Evolutionary conservation across 2,888 invertebrate genomes (phyloP), one percentile per base, ranked within the genome.

Genomic region (Lathronympha strigana): DNA sequence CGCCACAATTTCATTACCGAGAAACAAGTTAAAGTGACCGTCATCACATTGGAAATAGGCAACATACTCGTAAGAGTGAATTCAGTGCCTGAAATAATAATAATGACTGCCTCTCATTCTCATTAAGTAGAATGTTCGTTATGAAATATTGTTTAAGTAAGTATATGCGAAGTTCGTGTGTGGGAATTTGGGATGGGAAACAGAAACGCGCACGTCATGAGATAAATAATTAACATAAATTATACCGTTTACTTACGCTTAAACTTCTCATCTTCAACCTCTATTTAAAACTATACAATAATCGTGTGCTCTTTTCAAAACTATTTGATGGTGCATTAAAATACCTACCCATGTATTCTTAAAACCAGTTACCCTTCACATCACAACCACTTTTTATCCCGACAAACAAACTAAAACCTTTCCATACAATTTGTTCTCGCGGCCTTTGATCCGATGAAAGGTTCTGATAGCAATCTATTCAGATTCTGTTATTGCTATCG

Each of bases 1-100:
- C 70, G 67, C 68, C 68, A 67, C 69, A 60, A 74, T 74, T 74
- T 75, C 73, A 73, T 71, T 45, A 50, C 4, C 28, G 43, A 66
- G 51, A 50, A 55, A 49, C 40, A 33, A 43, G 51, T 28, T 28
- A 61, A 55, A 43, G 11, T 55, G 43, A 55, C 4, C 25, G 43
- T 6, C 11, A 13, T 43, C 55, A 28, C 4, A 21, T 21, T 3
- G 11, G 4, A 11, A 21, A 43, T 11, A 13, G 3, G 11, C 21
- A 33, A 33, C 11, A 33, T 1, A n/a, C n/a, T n/a, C n/a, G n/a
- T n/a, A n/a, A n/a, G n/a, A n/a, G n/a, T n/a, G n/a, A n/a, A n/a
- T n/a, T n/a, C n/a, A n/a, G n/a, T n/a, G n/a, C n/a, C n/a, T n/a
- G n/a, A n/a, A n/a, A n/a, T n/a, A n/a, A n/a, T n/a, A n/a, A n/a